Base-by-base conservation (phyloP, 2,888 invertebrate genomes). In the Bombylius major region DNA sequence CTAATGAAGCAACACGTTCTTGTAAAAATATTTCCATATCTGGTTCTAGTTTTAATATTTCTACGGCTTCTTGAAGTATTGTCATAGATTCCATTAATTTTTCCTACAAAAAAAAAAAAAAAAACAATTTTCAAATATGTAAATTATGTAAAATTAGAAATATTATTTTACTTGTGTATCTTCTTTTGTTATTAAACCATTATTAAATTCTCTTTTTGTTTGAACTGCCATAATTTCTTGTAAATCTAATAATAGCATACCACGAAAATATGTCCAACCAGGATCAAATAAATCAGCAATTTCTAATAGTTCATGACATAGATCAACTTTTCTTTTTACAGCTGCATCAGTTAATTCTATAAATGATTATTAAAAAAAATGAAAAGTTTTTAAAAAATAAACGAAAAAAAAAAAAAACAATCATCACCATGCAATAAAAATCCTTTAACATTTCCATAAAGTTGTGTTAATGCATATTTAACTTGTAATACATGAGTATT, bases 401-500 rank as follows among this genome's bases (percentile, higher is more conserved):
- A 46, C 11, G 13, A 49, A 47, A 51, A 36, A 14, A 44, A 23
- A 23, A 51, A 46, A 48, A 47, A 23, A 36, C 9, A 36, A 36
- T 14, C 53, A 51, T 54, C 56, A 83, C 83, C 82, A 66, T 76
- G 65, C 62, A 81, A 71, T 42, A 66, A 65, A 64, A 77, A 82
- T 62, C 80, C 82, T 56, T 78, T 75, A 7, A 74, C 71, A 68
- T 80, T 81, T 58, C 84, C 84, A 66, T 86, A 86, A 60, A 86
- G 77, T 68, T 87, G 86, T 51, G 80, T 76, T 44, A 87, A 71
- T 5, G 83, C 82, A 66, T 85, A 79, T 66, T 87, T 86, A 2
- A 83, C 80, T 66, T 84, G 81, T 23, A 86, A 69, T 1, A 84
- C 75, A 62, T 86, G 79, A 64, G 81, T 82, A 64, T 87, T 87